Conservation (phyloP, 2,797 vertebrate species). For the Eulemur albifrons region DNA sequence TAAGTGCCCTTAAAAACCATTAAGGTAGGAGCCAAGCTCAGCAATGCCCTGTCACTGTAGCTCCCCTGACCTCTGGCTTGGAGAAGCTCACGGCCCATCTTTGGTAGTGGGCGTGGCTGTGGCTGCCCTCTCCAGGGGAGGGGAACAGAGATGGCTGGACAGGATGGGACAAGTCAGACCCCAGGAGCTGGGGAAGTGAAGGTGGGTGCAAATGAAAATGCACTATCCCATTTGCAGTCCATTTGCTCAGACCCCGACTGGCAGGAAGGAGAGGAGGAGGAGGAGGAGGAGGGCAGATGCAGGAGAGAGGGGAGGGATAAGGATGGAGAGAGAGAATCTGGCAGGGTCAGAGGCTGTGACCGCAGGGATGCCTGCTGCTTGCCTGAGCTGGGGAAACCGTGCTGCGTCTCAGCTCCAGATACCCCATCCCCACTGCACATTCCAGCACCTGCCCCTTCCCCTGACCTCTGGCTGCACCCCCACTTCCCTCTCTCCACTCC, state of each 20-base stretch:
- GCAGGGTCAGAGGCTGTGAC: neutral
- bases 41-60: slow-evolving; percentile 72
- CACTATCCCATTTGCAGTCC: neutral
- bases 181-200: neutral
- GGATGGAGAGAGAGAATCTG: neutral
- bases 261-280: neutral
- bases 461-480: neutral
- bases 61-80: slow-evolving; percentile 79
- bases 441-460: neutral
- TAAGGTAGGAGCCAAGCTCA: slow-evolving; percentile 70
- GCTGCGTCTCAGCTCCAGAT: neutral
- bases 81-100: slow-evolving; percentile 69
- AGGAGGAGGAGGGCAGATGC: neutral
- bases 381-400: neutral
- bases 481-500: neutral
- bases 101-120: slow-evolving; percentile 18
- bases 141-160: neutral
- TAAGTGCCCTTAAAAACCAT: slow-evolving; percentile 62
- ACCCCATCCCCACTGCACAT: neutral
- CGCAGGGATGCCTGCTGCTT: neutral
- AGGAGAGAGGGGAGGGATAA: neutral
- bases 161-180: slow-evolving; percentile 51
- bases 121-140: neutral
- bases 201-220: slow-evolving; percentile 62
- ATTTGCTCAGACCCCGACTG: neutral